Evolutionary conservation across 2,888 invertebrate species (phyloP).

Genomic region (Pilophorus perplexus): DNA sequence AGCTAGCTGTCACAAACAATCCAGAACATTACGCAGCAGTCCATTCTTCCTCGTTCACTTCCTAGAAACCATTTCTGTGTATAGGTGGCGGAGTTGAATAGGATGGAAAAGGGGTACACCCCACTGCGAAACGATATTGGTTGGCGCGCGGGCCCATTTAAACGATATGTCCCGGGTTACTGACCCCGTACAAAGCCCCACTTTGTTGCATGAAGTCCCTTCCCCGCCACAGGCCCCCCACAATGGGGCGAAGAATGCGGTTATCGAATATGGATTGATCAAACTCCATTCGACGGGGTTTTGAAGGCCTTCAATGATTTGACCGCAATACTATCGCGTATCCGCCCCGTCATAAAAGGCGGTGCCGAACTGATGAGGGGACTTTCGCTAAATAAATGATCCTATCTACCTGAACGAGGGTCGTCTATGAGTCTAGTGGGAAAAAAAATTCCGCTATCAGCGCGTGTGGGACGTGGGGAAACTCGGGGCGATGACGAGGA

Average conservation of each 20-base stretch:
- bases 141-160: neutral
- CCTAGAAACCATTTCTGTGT: no score
- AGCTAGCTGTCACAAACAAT: no score
- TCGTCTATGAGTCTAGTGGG: no score
- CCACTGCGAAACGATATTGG: neutral
- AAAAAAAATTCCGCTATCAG: no score
- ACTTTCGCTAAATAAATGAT: slow-evolving; percentile 12
- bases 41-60: no score
- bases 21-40: no score
- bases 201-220: no score
- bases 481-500: neutral
- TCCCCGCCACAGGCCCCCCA: no score
- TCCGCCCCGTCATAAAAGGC: slow-evolving; percentile 14
- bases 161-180: neutral
- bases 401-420: neutral
- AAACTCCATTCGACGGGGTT: slow-evolving; percentile 27
- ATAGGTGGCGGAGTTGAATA: no score
- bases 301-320: slow-evolving; percentile 30
- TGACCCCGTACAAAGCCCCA: slow-evolving; percentile 28
- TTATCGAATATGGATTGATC: slow-evolving; percentile 38
- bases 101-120: no score
- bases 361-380: no score
- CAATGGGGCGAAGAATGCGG: slow-evolving; percentile 26
- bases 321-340: slow-evolving; percentile 38
- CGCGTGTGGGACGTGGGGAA: no score